A percentile compares a stretch with the other conserved stretches of the same genome.
Evolutionary conservation across 2,888 invertebrate genomes (phyloP).

Genomic region (Craniophora ligustri): DNA sequence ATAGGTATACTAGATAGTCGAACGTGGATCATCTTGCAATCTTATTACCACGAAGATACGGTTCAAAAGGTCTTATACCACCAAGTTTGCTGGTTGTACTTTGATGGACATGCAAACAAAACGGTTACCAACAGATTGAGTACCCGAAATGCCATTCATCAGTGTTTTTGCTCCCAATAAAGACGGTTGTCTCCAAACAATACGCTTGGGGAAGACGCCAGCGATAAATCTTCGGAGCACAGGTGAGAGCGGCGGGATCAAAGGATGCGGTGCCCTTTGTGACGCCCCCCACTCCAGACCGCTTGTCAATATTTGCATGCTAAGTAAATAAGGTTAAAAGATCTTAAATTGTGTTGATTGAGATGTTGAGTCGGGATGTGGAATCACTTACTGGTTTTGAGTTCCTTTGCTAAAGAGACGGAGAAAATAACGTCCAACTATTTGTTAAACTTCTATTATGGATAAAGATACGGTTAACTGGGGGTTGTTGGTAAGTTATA

Average conservation of each 20-base stretch:
- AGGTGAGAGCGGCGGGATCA: slow-evolving; percentile 76
- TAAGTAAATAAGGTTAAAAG: slow-evolving; percentile 65
- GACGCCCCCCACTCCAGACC: slow-evolving; percentile 48
- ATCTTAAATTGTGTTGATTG: slow-evolving; percentile 61
- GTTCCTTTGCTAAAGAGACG: not conserved
- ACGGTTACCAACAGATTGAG: slow-evolving; percentile 8
- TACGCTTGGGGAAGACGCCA: slow-evolving; percentile 39
- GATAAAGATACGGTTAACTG: too few species aligned
- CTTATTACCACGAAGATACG: too few species aligned
- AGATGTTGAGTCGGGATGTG: slow-evolving; percentile 27
- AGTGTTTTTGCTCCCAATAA: slow-evolving; percentile 54
- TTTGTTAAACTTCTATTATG: too few species aligned
- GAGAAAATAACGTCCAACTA: too few species aligned
- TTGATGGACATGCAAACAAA: slow-evolving; percentile 19
- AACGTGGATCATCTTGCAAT: too few species aligned
- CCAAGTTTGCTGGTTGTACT: too few species aligned
- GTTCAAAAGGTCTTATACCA: too few species aligned
- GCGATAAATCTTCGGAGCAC: slow-evolving; percentile 54
- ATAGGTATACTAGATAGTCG: too few species aligned
- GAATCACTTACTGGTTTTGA: slow-evolving; percentile 9
- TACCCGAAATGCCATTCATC: slow-evolving; percentile 51
- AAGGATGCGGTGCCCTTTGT: slow-evolving; percentile 75
- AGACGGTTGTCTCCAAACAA: slow-evolving; percentile 48
- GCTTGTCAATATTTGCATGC: slow-evolving; percentile 76
- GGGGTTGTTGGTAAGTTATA: too few species aligned